A percentile compares a stretch with the other conserved stretches of the same genome.
phyloP scores from a whole-genome alignment of 1,140 invertebrate genomes.

The Drosophila triauraria region DNA sequence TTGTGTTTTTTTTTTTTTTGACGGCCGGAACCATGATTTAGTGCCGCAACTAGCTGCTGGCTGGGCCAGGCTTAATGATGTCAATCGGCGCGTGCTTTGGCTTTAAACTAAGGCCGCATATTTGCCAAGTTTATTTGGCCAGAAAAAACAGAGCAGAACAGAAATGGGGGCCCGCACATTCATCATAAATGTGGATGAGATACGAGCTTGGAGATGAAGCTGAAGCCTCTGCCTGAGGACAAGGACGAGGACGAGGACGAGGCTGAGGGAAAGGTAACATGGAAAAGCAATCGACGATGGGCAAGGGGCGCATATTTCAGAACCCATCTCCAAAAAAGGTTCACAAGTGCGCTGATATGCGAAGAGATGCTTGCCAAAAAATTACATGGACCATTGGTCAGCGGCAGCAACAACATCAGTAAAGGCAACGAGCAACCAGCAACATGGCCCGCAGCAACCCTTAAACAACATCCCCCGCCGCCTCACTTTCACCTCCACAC shows the following conservation, averaged over 20 bases:
- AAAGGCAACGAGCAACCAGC: slow-evolving; percentile 25
- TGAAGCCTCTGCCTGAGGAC: slow-evolving; percentile 15
- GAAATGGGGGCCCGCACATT: slow-evolving; percentile 58
- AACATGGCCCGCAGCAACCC: slow-evolving; percentile 42
- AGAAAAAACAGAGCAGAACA: slow-evolving; percentile 16
- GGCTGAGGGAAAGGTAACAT: slow-evolving; percentile 23
- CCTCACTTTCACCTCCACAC: not conserved
- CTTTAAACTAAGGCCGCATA: slow-evolving; percentile 76
- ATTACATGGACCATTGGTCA: slow-evolving; percentile 82
- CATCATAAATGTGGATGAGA: slow-evolving; percentile 69
- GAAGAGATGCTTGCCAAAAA: slow-evolving; percentile 77
- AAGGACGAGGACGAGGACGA: not conserved
- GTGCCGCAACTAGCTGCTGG: slow-evolving; percentile 46
- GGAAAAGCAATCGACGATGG: slow-evolving; percentile 68
- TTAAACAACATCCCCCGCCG: slow-evolving; percentile 46
- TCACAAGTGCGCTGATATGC: slow-evolving; percentile 62
- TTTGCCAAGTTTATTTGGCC: slow-evolving; percentile 79
- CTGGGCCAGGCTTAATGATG: slow-evolving; percentile 70
- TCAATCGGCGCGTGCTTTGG: slow-evolving; percentile 71
- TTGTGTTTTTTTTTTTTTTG: slow-evolving; percentile 24
- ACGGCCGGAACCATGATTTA: slow-evolving; percentile 66
- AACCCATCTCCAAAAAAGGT: slow-evolving; percentile 48
- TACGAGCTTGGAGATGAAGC: slow-evolving; percentile 36
- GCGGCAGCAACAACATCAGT: slow-evolving; percentile 29
- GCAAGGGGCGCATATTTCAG: slow-evolving; percentile 53